These are phyloP conservation scores for Bruchidius siliquastri DNA, from an alignment of 2,888 invertebrate genomes.

Conservation along the genomic window DNA sequence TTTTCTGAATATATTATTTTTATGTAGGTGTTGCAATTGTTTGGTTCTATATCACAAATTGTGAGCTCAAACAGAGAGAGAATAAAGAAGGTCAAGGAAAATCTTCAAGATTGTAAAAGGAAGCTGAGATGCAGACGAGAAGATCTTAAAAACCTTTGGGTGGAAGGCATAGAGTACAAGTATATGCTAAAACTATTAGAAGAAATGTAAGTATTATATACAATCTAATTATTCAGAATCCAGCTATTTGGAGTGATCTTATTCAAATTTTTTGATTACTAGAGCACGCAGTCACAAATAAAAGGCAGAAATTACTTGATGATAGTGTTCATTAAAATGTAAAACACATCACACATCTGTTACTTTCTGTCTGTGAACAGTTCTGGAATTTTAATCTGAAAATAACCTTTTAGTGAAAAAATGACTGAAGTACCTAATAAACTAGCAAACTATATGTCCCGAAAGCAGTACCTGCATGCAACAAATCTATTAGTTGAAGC, in stretches of 20 bases:
- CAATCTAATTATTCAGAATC: not conserved
- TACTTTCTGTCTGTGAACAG: not conserved
- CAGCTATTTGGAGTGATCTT: no score
- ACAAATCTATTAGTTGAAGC: conserved; percentile 76
- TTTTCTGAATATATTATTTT: not conserved
- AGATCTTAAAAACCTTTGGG: conserved; percentile 89
- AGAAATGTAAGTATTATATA: conserved; percentile 70
- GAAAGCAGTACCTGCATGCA: conserved; percentile 79
- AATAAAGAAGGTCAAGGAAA: conserved; percentile 74
- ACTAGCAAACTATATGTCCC: conserved; percentile 59
- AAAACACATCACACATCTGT: no score
- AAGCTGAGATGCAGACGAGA: conserved; percentile 86
- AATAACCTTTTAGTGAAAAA: conserved; percentile 56
- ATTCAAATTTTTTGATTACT: no score
- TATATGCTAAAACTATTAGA: conserved; percentile 83
- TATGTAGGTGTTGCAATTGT: conserved; percentile 57
- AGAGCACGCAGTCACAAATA: no score
- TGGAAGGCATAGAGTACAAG: conserved; percentile 94
- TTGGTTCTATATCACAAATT: conserved; percentile 69
- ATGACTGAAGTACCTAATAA: conserved; percentile 69
- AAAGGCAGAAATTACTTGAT: no score
- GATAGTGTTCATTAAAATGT: no score
- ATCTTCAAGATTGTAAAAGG: conserved; percentile 76
- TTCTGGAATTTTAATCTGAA: not conserved
- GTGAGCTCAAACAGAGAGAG: conserved; percentile 73